Evolutionary conservation across 1,140 invertebrate genomes (phyloP).

Genomic region (Lasioglossum albipes): DNA sequence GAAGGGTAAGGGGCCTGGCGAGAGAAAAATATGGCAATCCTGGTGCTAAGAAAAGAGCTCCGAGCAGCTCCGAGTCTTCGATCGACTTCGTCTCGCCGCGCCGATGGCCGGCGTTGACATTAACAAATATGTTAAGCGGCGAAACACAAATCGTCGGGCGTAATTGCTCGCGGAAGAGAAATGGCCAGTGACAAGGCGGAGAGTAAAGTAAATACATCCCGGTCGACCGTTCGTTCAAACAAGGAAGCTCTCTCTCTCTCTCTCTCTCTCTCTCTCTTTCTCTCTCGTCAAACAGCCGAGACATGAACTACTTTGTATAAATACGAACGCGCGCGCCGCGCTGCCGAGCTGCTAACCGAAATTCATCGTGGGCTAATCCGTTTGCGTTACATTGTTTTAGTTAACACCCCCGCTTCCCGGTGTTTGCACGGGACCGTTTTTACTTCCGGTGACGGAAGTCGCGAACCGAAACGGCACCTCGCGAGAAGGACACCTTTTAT

Average conservation of each 20-base stretch:
- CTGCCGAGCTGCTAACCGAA: background rate
- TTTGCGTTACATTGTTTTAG: constrained; percentile 48
- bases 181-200: constrained; percentile 48
- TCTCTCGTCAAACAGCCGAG: constrained; percentile 44
- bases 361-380: constrained; percentile 45
- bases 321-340: constrained; percentile 19
- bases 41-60: too few relatives aligned
- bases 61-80: background rate
- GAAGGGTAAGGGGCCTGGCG: too few relatives aligned
- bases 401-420: constrained; percentile 9
- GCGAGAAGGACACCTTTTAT: background rate
- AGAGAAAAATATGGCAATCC: too few relatives aligned
- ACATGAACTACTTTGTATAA: constrained; percentile 49
- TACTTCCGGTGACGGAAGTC: background rate
- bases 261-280: background rate
- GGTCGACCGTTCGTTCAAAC: constrained; percentile 37
- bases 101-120: constrained; percentile 15
- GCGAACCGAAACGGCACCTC: background rate
- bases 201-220: constrained; percentile 47
- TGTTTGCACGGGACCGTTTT: constrained; percentile 17
- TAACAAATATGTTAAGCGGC: constrained; percentile 52
- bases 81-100: constrained; percentile 1
- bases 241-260: background rate
- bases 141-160: constrained; percentile 42
- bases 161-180: constrained; percentile 48